Evolutionary conservation across 2,888 invertebrate genomes (phyloP), one percentile per base, ranked within the genome.

Genomic region (Lingula anatina): DNA sequence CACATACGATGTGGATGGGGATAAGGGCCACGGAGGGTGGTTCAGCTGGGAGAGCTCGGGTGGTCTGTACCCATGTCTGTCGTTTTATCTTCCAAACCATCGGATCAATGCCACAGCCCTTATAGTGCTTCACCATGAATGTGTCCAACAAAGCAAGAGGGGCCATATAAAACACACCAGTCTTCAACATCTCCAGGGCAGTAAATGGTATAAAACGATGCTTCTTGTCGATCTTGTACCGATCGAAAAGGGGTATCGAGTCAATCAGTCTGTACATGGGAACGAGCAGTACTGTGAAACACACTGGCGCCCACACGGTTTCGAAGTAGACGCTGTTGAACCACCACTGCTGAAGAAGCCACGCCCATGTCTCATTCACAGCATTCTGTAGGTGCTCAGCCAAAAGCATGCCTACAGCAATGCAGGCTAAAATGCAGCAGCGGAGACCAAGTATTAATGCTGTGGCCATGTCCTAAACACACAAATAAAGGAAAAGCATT

Each of bases 311-410:
- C 45, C 55, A 65, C 56, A 57, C 59, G 3, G 67, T 70, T 47
- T 71, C 71, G 50, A 70, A 71, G 54, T 70, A 70, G 18, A 66
- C 69, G 2, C 60, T 65, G 39, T 61, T 64, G 49, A 63, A 71
- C 20, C 64, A 27, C 53, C 53, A 50, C 2, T 55, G 49, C 3
- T 45, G 20, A 2, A 51, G 37, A 39, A 68, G 47, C 47, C 53
- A 57, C 1, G 38, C 3, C 65, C 65, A 67, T 4, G 47, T 12
- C 5, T 5, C 5, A 31, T 64, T 48, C 12, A 62, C 44, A 5
- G 26, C 26, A 2, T 12, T 3, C 44, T 64, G 62, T 3, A 51
- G 37, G n/a, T n/a, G n/a, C n/a, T n/a, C n/a, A n/a, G n/a, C n/a
- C n/a, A n/a, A n/a, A n/a, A n/a, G n/a, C n/a, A n/a, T n/a, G n/a